Evolutionary conservation across 35 echinoderm and acorn worm genomes (phyloP), one percentile per base, ranked within the genome.

Genomic region (Holothuria glaberrima): DNA sequence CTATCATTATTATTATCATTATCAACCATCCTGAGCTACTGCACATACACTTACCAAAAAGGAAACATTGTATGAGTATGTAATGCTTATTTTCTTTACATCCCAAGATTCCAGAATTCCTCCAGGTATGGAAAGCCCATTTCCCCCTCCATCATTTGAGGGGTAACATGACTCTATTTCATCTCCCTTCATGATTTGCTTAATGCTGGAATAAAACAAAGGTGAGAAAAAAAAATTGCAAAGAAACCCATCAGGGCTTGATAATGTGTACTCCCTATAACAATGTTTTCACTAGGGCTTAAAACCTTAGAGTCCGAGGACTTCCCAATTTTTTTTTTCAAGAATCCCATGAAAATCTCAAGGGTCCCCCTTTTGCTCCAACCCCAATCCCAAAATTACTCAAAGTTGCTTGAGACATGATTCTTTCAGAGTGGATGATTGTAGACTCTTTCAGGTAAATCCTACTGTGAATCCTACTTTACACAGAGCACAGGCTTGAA

Each of bases 41-140:
- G n/a, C n/a, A n/a, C n/a, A n/a, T n/a, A n/a, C n/a, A 90, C 95
- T 92, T 68, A 98, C 95, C 83, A 59, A 71, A 83, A 92, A 98
- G 10, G 35, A 18, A 13, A 98, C 82, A 60, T 81, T 90, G 87
- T 92, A 98, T 48, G 90, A 89, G 80, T 98, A 98, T 5, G 44
- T 94, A 54, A 98, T 80, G 1, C 31, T n/a, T 21, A 94, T 29
- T 82, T 82, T 22, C 24, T 30, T 58, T 56, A 33, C 2, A 13
- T 3, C 22, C 9, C 50, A 0, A 12, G 9, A 0, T 1, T 54
- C 50, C 21, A 1, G 18, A 20, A 9, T 48, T 36, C 79, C 36
- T 50, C 48, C 48, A 50, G 79, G 36, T n/a, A 36, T 30, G 48
- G 12, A 48, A 58, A 82, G 48, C 2, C 36, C 16, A 24, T 50